Evolutionary conservation across 1,140 invertebrate genomes (phyloP), one percentile per base, ranked within the genome.

Genomic region (Aphaenogaster rudis): DNA sequence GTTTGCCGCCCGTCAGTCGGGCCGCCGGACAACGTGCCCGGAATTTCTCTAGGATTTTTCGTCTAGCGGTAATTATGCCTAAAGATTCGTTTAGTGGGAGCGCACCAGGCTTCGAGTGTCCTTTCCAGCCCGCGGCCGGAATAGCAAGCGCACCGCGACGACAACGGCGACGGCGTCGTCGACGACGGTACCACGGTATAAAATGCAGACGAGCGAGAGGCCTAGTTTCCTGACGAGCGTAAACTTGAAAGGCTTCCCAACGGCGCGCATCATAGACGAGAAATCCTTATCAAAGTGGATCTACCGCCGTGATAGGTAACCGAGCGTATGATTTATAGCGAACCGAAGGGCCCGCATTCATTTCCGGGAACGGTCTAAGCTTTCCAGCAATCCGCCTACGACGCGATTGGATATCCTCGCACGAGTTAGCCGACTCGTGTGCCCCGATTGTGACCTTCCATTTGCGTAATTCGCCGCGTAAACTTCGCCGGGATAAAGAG

Each of bases 281-380:
- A 86, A 87, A 79, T 88, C 80, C 72, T 87, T 87, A 87, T 88
- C 82, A 88, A 87, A 90, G 87, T 81, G 85, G 66, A 87, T 89
- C 79, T 79, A 78, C 76, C 64, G 21, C 42, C 63, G 21, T 33
- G 6, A 36, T 50, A 69, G 36, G 86, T 87, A 92, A 92, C 92
- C 89, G 89, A 85, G 42, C 28, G 91, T 88, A 82, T 92, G 91
- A 92, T 92, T 92, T 91, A 92, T 92, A 61, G 86, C 52, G 69
- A 82, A 77, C 52, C 67, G 69, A 67, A 92, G 78, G 69, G 63
- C 67, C 86, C 76, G 78, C 86, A 88, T 88, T 92, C 90, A 86
- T 92, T 92, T 92, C 87, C 74, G 69, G 78, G 17, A 28, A 36
- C 7, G 4, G 54, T 85, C 39, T 84, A 88, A 79, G 80, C 42